Evolutionary conservation across 2,113 vertebrate genomes (phyloP), one percentile per base, ranked within the genome.

Genomic region (Triplophysa siluroides): DNA sequence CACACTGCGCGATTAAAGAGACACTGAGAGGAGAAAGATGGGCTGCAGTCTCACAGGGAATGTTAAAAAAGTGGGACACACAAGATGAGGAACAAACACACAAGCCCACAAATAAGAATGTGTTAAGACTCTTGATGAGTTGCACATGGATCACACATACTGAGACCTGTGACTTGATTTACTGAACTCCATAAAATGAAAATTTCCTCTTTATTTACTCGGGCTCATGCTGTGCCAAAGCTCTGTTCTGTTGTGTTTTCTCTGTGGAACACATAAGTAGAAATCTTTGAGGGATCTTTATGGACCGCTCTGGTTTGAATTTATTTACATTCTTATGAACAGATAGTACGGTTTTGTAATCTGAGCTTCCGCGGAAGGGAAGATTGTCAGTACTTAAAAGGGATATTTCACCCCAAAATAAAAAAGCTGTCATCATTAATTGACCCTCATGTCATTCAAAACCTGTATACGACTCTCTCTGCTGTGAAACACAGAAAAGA

Each of bases 151-250:
- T n/a, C 60, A 61, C 18, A 75, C 23, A 78, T 56, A 78, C 29
- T 64, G 13, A 78, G 16, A 68, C 24, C 18, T n/a, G 78, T 77
- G 2, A 83, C 33, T 78, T 81, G 63, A 78, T 74, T 86, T 78
- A 78, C 80, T 75, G 83, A 61, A 24, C 38, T 83, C 79, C 58
- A 26, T 68, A 8, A n/a, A 58, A 58, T 21, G 8, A 58, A 8
- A 58, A 9, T 21, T 58, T 7, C 8, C 16, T 21, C 19, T 21
- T 58, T 21, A 58, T 58, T 58, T 58, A 58, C 54, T 58, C 54
- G 16, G 19, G 8, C 54, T 58, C 16, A 21, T 58, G 54, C 4
- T 58, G 54, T 58, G 19, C 54, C 54, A 58, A n/a, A 21, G 8
- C 54, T 1, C 7, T 21, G 8, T 58, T n/a, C 8, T 58, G 6